Percentiles rank a stretch among this genome's conserved stretches.
phyloP scores from a whole-genome alignment of 2,888 invertebrate species.

The Unio delphinus region DNA sequence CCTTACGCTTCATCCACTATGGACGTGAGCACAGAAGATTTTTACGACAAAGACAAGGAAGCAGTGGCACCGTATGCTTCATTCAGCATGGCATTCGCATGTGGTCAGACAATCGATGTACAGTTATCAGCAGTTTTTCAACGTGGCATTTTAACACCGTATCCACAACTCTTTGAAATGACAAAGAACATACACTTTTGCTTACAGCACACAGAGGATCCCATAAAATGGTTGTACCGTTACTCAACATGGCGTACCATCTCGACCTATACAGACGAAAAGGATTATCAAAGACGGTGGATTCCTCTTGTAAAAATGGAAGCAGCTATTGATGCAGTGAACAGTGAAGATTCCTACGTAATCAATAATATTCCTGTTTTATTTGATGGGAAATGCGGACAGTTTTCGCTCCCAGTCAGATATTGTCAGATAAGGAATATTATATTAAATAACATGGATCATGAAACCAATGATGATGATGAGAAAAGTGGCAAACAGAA shows the following conservation, averaged over 20 bases:
- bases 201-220: slow-evolving; percentile 26
- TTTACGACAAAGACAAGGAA: neutral
- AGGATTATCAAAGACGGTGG: slow-evolving; percentile 25
- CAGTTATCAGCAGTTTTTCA: slow-evolving; percentile 23
- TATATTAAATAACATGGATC: slow-evolving; percentile 6
- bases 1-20: neutral
- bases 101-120: slow-evolving; percentile 24
- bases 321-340: slow-evolving; percentile 20
- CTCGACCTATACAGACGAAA: slow-evolving; percentile 11
- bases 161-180: slow-evolving; percentile 21
- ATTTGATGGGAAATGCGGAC: slow-evolving; percentile 13
- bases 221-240: slow-evolving; percentile 11
- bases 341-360: slow-evolving; percentile 11
- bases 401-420: slow-evolving; percentile 11
- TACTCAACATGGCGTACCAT: slow-evolving; percentile 22
- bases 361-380: slow-evolving; percentile 28
- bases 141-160: slow-evolving; percentile 19
- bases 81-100: slow-evolving; percentile 8
- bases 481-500: too few species aligned
- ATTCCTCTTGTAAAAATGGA: slow-evolving; percentile 33
- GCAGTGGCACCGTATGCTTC: neutral
- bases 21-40: slow-evolving; percentile 2
- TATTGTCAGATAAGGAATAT: slow-evolving; percentile 29
- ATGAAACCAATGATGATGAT: too few species aligned
- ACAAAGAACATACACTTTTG: slow-evolving; percentile 26